Evolutionary conservation across 1,140 invertebrate species (phyloP).

Genomic region (Babylonia areolata): DNA sequence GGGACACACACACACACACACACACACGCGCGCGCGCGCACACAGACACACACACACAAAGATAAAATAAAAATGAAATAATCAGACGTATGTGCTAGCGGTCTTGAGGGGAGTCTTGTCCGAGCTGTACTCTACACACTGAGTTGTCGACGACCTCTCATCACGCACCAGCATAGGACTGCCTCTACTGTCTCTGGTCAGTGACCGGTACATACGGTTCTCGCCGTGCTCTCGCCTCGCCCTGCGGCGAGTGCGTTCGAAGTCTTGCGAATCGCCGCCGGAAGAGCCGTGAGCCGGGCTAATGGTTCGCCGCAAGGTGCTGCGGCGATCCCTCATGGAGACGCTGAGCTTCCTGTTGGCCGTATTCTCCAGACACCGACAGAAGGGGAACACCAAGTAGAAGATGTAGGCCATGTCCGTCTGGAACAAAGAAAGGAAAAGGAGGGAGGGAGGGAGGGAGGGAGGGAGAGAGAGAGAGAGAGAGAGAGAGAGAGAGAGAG

Average conservation of each 20-base stretch:
- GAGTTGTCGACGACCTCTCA: background rate
- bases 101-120: background rate
- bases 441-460: background rate
- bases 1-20: too few relatives aligned
- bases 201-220: background rate
- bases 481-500: background rate
- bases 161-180: background rate
- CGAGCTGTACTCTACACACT: background rate
- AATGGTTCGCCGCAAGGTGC: background rate
- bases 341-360: conserved; percentile 43
- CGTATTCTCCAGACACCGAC: conserved; percentile 47
- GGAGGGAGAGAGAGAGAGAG: background rate
- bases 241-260: background rate
- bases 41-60: background rate
- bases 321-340: conserved; percentile 40
- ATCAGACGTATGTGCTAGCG: background rate
- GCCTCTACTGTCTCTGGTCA: background rate
- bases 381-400: conserved; percentile 46
- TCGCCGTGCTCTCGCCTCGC: background rate
- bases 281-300: background rate
- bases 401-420: conserved; percentile 44
- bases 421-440: conserved; percentile 31
- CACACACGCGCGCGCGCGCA: background rate
- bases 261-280: background rate
- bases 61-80: background rate